Evolutionary conservation across 2,797 vertebrate genomes (phyloP).

Genomic region (Characodon lateralis): DNA sequence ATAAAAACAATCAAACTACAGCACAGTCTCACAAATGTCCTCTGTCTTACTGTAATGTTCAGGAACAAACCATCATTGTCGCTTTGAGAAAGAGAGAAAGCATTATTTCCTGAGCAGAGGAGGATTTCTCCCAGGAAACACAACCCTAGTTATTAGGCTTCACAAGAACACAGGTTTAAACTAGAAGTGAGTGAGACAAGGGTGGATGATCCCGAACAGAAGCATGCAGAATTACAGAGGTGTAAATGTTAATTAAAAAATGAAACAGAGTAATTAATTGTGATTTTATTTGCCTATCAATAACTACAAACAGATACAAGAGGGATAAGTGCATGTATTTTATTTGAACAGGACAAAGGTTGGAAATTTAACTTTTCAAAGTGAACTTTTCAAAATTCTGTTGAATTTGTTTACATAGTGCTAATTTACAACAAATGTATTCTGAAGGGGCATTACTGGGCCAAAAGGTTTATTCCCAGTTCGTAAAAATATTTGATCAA

Average conservation of each 20-base stretch:
- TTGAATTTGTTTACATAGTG: neutral
- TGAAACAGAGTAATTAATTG: conserved; percentile 4
- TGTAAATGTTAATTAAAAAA: neutral
- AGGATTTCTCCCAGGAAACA: conserved; percentile 63
- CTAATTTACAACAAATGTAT: neutral
- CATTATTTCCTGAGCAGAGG: conserved; percentile 33
- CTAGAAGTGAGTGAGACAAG: conserved; percentile 6
- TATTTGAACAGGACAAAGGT: neutral
- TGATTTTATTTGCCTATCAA: neutral
- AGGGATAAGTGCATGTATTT: neutral
- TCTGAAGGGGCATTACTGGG: neutral
- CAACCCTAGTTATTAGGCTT: conserved; percentile 23
- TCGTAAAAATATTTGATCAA: neutral
- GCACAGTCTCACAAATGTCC: conserved; percentile 23
- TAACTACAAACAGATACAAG: neutral
- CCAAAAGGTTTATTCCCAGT: no score
- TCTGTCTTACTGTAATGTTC: conserved; percentile 51
- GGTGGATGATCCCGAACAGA: neutral
- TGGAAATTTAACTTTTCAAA: neutral
- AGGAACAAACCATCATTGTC: conserved; percentile 22
- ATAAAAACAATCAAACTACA: conserved; percentile 42
- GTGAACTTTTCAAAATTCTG: no score
- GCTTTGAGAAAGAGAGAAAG: conserved; percentile 43
- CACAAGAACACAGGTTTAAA: conserved; percentile 20
- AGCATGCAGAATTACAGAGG: neutral